Conservation (phyloP, 2,797 vertebrate genomes). For the Philypnodon macrostomus region DNA sequence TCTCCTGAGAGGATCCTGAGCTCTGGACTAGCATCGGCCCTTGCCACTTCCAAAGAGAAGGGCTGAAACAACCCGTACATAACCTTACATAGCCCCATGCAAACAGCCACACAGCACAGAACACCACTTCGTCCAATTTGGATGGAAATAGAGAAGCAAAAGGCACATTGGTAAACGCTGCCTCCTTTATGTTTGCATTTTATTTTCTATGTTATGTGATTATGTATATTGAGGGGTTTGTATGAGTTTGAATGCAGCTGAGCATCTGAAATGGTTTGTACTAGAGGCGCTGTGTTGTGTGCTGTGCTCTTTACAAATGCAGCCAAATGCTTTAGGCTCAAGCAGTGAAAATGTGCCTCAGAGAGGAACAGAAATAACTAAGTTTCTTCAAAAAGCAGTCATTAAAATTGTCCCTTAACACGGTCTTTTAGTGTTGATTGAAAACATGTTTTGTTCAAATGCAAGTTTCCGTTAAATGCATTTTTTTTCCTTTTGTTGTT, state of each 20-base stretch:
- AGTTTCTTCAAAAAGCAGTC: too few species aligned
- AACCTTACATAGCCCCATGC: conserved; percentile 45
- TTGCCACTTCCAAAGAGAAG: conserved; percentile 71
- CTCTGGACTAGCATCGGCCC: conserved; percentile 60
- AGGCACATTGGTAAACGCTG: conserved; percentile 29
- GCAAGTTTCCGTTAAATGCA: too few species aligned
- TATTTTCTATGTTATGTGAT: conserved; percentile 19
- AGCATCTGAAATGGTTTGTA: conserved; percentile 17
- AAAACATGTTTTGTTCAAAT: too few species aligned
- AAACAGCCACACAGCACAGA: conserved; percentile 49
- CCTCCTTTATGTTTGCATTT: conserved; percentile 29
- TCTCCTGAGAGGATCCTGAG: conserved; percentile 67
- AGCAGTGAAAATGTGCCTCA: conserved; percentile 33
- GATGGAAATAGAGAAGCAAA: conserved; percentile 52
- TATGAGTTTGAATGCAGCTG: too few species aligned
- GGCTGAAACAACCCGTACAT: conserved; percentile 66
- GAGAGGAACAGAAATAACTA: conserved; percentile 28
- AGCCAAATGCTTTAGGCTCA: too few species aligned
- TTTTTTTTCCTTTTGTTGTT: too few species aligned
- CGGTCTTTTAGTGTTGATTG: too few species aligned
- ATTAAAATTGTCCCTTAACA: too few species aligned
- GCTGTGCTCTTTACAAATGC: conserved; percentile 31
- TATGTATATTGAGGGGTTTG: conserved; percentile 12
- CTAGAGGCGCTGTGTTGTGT: conserved; percentile 15
- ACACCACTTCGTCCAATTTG: conserved; percentile 67